Percentiles rank a stretch among this genome's conserved stretches.
Evolutionary conservation across 1,140 invertebrate species (phyloP).

Genomic region (Mycetomoellerius zeteki): DNA sequence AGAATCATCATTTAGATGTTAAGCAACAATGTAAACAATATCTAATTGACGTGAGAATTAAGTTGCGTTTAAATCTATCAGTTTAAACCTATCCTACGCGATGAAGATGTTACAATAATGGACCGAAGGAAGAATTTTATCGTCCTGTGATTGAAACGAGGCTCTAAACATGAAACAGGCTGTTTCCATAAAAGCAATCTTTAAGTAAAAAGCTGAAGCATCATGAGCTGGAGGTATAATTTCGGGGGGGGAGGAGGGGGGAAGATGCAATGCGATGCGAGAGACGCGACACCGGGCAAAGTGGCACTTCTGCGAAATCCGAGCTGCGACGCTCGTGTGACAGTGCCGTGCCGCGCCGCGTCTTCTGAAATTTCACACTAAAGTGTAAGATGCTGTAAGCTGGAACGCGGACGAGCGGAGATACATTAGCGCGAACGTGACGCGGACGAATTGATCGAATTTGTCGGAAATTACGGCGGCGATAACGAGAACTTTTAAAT

Average conservation of each 20-base stretch:
- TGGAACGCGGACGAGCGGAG: not conserved
- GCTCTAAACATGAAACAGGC: not conserved
- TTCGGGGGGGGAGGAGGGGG: no score
- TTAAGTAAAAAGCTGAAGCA: conserved; percentile 2
- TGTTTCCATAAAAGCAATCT: not conserved
- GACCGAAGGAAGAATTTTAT: not conserved
- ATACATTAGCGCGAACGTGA: conserved; percentile 41
- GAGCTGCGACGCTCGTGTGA: conserved; percentile 49
- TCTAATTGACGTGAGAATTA: not conserved
- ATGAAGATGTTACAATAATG: not conserved
- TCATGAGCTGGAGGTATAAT: conserved; percentile 43
- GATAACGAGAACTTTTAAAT: not conserved
- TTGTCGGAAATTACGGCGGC: conserved; percentile 12
- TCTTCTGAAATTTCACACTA: conserved; percentile 59
- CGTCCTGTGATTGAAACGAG: no score
- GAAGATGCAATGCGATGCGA: conserved; percentile 26
- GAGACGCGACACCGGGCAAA: not conserved
- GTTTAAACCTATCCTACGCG: not conserved
- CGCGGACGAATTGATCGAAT: conserved; percentile 31
- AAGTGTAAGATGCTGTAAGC: conserved; percentile 50
- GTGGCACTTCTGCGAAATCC: conserved; percentile 55
- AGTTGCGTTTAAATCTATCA: not conserved
- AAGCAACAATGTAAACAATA: not conserved
- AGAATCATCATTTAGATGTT: not conserved
- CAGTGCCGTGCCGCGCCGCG: conserved; percentile 6